Evolutionary conservation across 2,113 vertebrate genomes (phyloP), one percentile per base, ranked within the genome.

Genomic region (Propithecus coquereli): DNA sequence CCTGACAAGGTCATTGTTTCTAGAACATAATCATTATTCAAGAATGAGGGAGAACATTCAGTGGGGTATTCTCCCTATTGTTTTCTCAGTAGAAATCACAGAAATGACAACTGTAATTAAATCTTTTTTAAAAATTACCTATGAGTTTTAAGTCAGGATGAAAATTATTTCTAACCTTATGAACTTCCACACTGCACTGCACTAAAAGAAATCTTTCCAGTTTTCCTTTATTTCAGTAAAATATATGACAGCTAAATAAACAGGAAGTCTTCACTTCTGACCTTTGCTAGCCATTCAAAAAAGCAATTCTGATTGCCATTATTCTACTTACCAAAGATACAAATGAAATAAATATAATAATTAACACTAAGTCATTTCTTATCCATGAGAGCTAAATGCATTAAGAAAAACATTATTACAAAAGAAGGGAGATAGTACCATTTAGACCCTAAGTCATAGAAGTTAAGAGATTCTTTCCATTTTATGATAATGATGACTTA

Each of bases 81-180:
- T 91, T 96, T 96, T 71, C 71, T 94, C 61, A 82, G 82, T 32
- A 87, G 85, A 96, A 92, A 85, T 95, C 85, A 96, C 17, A 96
- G 86, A 96, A 96, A 97, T 97, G 97, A 97, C 95, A 98, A 97
- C 90, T 95, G 71, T 95, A 97, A 98, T 97, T 97, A 97, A 97
- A 94, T 91, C 76, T 81, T 92, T 91, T 79, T 63, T 6, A 0
- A 59, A 97, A 97, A 96, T 96, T 95, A 95, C 85, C 96, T 90
- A 76, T 91, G 94, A 95, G 87, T 96, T 98, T 95, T 96, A 97
- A 97, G 82, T 95, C 85, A 93, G 61, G 37, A 91, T 96, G 89
- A 95, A 97, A 98, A 97, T 97, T 88, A 97, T 87, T 97, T 95
- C 84, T 97, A 96, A 97, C 94, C 94, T 96, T 94, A 77, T 90